phyloP scores from a whole-genome alignment of 2,888 invertebrate genomes.

The Phytoseiulus persimilis region DNA sequence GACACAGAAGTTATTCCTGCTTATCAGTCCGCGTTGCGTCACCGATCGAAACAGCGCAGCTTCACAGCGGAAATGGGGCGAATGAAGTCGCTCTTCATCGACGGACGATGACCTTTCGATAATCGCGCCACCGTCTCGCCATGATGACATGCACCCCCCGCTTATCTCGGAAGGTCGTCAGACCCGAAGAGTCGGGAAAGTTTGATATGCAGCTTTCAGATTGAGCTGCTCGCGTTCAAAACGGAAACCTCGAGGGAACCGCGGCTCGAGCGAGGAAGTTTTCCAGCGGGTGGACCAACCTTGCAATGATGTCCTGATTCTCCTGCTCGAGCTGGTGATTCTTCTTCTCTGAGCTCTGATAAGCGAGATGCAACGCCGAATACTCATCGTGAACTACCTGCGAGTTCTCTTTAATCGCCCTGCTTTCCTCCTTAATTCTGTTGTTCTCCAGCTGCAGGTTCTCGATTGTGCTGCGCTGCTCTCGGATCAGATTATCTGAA shows the following conservation, averaged over 20 bases:
- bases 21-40: not conserved
- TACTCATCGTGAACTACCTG: constrained; percentile 75
- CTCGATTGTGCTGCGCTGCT: constrained; percentile 29
- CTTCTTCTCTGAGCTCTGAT: constrained; percentile 73
- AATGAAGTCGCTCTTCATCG: not conserved
- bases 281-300: not conserved
- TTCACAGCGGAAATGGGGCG: not conserved
- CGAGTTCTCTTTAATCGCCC: constrained; percentile 14
- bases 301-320: constrained; percentile 49
- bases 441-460: constrained; percentile 40
- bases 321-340: constrained; percentile 49
- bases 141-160: too few relatives aligned
- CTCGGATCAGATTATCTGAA: constrained; percentile 19
- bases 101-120: not conserved
- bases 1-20: not conserved
- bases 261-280: not conserved
- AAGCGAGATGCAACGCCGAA: constrained; percentile 83
- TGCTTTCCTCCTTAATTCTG: constrained; percentile 40
- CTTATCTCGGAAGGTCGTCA: too few relatives aligned
- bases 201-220: too few relatives aligned
- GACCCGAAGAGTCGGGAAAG: too few relatives aligned
- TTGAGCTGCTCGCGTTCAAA: too few relatives aligned
- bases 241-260: not conserved
- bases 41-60: not conserved
- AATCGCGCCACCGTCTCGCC: not conserved